A percentile compares a stretch with the other conserved stretches of the same genome.
Conservation (phyloP, 2,888 invertebrate genomes). For the Dryobota labecula region DNA sequence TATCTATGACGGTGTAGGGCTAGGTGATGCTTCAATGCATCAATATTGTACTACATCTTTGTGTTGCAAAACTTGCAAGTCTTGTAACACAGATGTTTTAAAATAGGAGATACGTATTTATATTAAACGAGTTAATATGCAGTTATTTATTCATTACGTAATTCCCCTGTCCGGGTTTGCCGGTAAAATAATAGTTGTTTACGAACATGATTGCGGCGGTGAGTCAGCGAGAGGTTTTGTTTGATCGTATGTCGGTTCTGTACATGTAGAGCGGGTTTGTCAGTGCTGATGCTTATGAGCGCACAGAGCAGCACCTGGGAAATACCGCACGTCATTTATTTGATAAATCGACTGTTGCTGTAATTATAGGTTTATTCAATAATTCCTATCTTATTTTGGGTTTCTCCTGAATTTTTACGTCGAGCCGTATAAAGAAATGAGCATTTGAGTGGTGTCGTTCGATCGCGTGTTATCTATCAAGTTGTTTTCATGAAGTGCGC, state of each 20-base stretch:
- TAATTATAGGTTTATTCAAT: slow-evolving; percentile 46
- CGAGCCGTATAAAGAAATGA: slow-evolving; percentile 27
- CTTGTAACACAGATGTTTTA: slow-evolving; percentile 15
- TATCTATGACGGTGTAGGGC: slow-evolving; percentile 22
- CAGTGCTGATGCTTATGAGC: slow-evolving; percentile 51
- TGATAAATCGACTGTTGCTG: slow-evolving; percentile 70
- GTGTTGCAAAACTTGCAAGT: slow-evolving; percentile 17
- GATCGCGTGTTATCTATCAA: slow-evolving; percentile 70
- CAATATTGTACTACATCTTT: slow-evolving; percentile 26
- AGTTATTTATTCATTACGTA: slow-evolving; percentile 67
- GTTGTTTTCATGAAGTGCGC: slow-evolving; percentile 74
- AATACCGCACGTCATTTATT: slow-evolving; percentile 80
- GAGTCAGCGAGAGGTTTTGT: slow-evolving; percentile 79
- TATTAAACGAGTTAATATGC: slow-evolving; percentile 46
- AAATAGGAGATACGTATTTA: slow-evolving; percentile 22
- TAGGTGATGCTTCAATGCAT: slow-evolving; percentile 16
- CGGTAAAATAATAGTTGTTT: slow-evolving; percentile 75
- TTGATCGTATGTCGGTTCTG: slow-evolving; percentile 76
- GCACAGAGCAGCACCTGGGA: slow-evolving; percentile 70
- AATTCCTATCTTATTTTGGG: slow-evolving; percentile 45
- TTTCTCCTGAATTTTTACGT: slow-evolving; percentile 43
- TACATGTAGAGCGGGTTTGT: slow-evolving; percentile 73
- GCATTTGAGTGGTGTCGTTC: slow-evolving; percentile 45
- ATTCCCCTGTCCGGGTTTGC: slow-evolving; percentile 66
- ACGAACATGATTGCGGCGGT: slow-evolving; percentile 67